Base-by-base conservation (phyloP, 2,113 vertebrate species). In the Leptocoma aspasia region DNA sequence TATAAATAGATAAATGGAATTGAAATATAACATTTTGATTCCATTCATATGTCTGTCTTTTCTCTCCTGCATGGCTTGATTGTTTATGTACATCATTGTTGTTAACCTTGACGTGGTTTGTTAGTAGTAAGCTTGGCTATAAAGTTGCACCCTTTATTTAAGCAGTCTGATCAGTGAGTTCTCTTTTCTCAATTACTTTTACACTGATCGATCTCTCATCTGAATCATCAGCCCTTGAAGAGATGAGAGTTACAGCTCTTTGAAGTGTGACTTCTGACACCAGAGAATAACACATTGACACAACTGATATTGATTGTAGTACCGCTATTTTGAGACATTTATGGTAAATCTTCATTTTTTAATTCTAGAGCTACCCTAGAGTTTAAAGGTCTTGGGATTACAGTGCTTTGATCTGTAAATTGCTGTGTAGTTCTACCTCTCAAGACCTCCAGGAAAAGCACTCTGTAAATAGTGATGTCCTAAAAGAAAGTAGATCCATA, bases 31-130 rank as follows among this genome's bases (percentile, higher is more conserved):
- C 49, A 81, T 90, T 88, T 95, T 94, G 52, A 94, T 93, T 95
- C 79, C 82, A 81, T 92, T 95, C 3, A 3, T 77, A 28, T 80
- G 80, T 92, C 47, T 95, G 88, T 92, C 60, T 89, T 84, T 80
- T 86, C 35, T 86, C 82, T 93, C 60, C 68, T 71, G 92, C 92
- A 90, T 96, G 93, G 76, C 92, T 88, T 93, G 71, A 69, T 61
- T 93, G 88, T 73, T 86, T 45, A 44, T 49, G 68, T 90, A 73
- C 37, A 52, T 91, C 26, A 11, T 63, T 83, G 72, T 77, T 70
- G 42, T 80, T 73, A 81, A 19, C 30, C 20, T 82, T 57, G 39
- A 20, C 3, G 1, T 42, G 49, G 24, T 73, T 73, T 81, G 60
- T 28, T 11, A 76, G 35, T 37, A 76, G 56, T 45, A 72, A 82